Evolutionary conservation across 2,113 vertebrate genomes (phyloP).

Genomic region (Candoia aspera): DNA sequence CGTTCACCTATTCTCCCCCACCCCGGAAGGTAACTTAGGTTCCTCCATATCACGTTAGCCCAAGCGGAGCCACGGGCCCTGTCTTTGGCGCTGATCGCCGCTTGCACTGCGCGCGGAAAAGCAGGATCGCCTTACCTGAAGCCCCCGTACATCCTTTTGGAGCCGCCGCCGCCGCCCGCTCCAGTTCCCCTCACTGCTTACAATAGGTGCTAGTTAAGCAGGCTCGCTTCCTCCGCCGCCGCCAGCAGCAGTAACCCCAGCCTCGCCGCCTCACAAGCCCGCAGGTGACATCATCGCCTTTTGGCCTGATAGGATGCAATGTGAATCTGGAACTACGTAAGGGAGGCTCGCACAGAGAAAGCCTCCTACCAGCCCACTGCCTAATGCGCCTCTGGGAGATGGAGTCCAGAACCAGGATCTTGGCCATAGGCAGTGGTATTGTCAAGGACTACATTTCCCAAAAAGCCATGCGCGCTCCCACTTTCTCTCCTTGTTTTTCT

Average conservation of each 20-base stretch:
- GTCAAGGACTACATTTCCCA: conserved; percentile 60
- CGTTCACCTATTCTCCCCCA: conserved; percentile 5
- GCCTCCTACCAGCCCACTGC: neutral
- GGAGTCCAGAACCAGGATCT: conserved; percentile 25
- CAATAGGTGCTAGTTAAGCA: conserved; percentile 43
- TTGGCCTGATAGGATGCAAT: conserved; percentile 58
- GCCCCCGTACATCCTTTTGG: conserved; percentile 64
- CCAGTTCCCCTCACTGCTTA: conserved; percentile 22
- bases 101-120: neutral
- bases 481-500: conserved; percentile 24
- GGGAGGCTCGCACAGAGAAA: conserved; percentile 19
- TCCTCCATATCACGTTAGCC: conserved; percentile 23
- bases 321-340: conserved; percentile 56
- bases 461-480: neutral
- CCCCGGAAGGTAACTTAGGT: conserved; percentile 2
- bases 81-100: too few relatives aligned
- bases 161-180: neutral
- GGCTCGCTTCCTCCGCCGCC: neutral
- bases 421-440: rapidly evolving
- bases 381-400: conserved; percentile 56
- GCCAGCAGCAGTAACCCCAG: conserved; percentile 32
- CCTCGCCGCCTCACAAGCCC: conserved; percentile 58
- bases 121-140: conserved; percentile 67
- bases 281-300: conserved; percentile 81
- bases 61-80: conserved; percentile 1